Base-by-base conservation (phyloP, 2,888 invertebrate species). In the Disparrhopalites patrizii region DNA sequence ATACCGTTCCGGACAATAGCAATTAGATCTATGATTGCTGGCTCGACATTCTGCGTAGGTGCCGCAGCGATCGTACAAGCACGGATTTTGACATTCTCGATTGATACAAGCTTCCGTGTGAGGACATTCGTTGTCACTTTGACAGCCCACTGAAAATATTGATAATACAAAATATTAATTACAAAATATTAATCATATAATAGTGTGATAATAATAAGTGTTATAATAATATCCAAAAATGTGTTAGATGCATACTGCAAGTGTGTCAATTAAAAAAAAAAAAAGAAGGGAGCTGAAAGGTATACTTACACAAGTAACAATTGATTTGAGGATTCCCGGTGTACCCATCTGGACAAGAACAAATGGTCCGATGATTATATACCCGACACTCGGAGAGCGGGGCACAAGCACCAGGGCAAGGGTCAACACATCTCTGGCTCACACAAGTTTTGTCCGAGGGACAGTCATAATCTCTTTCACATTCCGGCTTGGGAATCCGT, bases 371-470 rank as follows among this genome's bases (percentile, higher is more conserved):
- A 71, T 82, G 82, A 52, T 81, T 80, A 20, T 79, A 74, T 8
- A 76, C 77, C 43, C 74, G 69, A 67, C 79, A 79, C 33, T 77
- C 78, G 1, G 83, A 76, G 73, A 60, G 30, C 3, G 76, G 57
- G 20, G 61, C 55, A 56, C 62, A 65, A 57, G 65, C 30, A 18
- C 68, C 68, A n/a, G 88, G 4, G 81, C 93, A 94, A 7, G 91
- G 89, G 80, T 93, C 88, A 68, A 85, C 83, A 76, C 93, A 93
- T 28, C 82, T 83, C 13, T 85, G 80, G 76, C 89, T 88, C 31
- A 91, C 87, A 77, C 94, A 94, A 0, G 91, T 88, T 76, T 89
- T 88, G 76, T 89, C 88, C 72, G 90, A 90, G 0, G 88, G 82
- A 76, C 94, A 94, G 47, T 93, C 90, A 0, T 83, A 83, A 76